A percentile compares a stretch with the other conserved stretches of the same genome.
These are phyloP conservation scores for Dolichoris vasculosae DNA, from an alignment of 1,140 invertebrate species.

Conservation along the genomic window DNA sequence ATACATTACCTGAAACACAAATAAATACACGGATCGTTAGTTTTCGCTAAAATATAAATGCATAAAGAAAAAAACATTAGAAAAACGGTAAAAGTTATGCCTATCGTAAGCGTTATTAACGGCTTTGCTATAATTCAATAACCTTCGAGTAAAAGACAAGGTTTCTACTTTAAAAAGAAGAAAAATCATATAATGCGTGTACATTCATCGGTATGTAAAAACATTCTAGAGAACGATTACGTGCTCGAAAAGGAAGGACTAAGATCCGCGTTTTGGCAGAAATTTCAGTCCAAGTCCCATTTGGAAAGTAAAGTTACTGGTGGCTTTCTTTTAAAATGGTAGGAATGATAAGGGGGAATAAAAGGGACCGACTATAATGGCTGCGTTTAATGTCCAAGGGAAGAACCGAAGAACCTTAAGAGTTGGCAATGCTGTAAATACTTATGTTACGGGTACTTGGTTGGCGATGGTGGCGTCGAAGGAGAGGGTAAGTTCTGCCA, in stretches of 20 bases:
- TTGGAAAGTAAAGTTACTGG: background rate
- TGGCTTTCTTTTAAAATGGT: constrained; percentile 12
- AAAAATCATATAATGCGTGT: too few relatives aligned
- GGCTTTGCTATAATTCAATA: too few relatives aligned
- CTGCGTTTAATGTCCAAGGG: constrained; percentile 62
- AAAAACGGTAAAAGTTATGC: background rate
- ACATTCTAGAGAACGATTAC: background rate
- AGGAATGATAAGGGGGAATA: constrained; percentile 28
- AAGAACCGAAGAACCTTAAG: constrained; percentile 65
- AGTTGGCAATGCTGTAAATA: constrained; percentile 62
- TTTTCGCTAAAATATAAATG: background rate
- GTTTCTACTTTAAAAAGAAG: background rate
- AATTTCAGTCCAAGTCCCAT: constrained; percentile 68
- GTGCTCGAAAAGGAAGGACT: background rate
- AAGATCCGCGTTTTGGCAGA: constrained; percentile 61
- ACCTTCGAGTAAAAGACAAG: background rate
- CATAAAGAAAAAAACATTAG: background rate
- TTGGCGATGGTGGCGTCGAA: background rate
- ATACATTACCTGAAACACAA: background rate
- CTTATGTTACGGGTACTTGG: background rate
- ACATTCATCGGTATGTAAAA: background rate
- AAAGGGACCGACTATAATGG: constrained; percentile 46
- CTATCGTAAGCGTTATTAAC: too few relatives aligned
- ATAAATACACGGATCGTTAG: background rate
- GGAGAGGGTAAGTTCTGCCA: constrained; percentile 8